Conservation (phyloP, 2,888 invertebrate genomes). For the Calliopum simillimum region DNA sequence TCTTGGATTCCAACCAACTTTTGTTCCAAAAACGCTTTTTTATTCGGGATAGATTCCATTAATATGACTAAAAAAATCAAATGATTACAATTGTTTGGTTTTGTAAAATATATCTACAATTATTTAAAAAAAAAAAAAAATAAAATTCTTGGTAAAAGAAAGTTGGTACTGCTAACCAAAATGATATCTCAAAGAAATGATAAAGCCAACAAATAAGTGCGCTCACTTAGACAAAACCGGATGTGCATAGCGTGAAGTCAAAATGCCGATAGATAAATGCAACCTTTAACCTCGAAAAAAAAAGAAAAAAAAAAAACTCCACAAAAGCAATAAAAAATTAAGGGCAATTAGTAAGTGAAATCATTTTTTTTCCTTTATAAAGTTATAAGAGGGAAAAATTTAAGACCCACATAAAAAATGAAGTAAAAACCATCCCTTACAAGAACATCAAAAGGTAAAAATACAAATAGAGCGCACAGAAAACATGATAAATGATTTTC, state of each 20-base stretch:
- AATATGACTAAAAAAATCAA: too few relatives aligned
- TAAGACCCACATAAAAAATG: neutral
- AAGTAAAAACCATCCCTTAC: neutral
- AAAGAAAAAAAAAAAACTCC: neutral
- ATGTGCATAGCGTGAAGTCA: conserved; percentile 22
- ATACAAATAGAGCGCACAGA: neutral
- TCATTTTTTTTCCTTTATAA: conserved; percentile 14
- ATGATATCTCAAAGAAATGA: too few relatives aligned
- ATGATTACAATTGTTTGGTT: too few relatives aligned
- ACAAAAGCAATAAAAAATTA: conserved; percentile 4
- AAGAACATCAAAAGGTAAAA: conserved; percentile 2
- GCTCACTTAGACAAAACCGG: neutral
- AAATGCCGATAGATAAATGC: neutral
- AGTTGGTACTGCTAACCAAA: too few relatives aligned
- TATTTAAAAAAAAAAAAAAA: too few relatives aligned
- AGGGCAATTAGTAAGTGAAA: neutral
- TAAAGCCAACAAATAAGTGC: neutral
- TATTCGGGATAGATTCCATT: too few relatives aligned
- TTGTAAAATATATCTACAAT: too few relatives aligned
- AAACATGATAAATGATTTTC: conserved; percentile 32
- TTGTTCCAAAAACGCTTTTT: too few relatives aligned
- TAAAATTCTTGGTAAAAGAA: too few relatives aligned
- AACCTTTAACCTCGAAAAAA: neutral
- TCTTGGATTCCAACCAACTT: too few relatives aligned
- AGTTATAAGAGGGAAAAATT: conserved; percentile 16